These are phyloP conservation scores for Cettia cetti DNA, from an alignment of 2,113 vertebrate genomes.

Conservation along the genomic window DNA sequence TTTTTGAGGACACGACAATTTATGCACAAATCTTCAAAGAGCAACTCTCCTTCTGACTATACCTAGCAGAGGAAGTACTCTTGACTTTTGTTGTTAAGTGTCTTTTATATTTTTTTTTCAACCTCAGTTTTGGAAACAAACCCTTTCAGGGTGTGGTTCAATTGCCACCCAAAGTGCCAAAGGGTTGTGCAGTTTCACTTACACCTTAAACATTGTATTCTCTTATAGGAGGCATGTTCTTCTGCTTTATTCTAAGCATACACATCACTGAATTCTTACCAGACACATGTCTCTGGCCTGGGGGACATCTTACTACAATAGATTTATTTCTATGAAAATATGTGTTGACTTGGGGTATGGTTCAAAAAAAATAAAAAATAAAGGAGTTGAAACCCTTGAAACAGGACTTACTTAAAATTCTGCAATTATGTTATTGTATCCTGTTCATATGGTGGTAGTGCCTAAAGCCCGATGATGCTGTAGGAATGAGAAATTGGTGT, in stretches of 20 bases:
- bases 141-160: not conserved
- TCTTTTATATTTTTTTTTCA: not conserved
- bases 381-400: not conserved
- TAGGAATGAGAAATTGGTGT: not conserved
- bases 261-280: not conserved
- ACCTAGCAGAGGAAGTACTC: not conserved
- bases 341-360: not conserved
- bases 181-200: not conserved
- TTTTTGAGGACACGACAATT: not conserved
- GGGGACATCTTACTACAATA: not conserved
- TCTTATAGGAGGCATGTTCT: not conserved
- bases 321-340: not conserved
- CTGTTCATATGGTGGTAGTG: not conserved
- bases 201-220: not conserved
- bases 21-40: slow-evolving; percentile 16
- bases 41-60: not conserved
- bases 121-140: not conserved
- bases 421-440: not conserved
- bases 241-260: not conserved
- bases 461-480: not conserved
- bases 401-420: not conserved
- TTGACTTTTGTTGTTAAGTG: not conserved
- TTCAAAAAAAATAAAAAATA: not conserved
- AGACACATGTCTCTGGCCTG: not conserved
- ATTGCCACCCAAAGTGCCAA: not conserved